A percentile compares a stretch with the other conserved stretches of the same genome.
phyloP scores from a whole-genome alignment of 2,113 vertebrate species.

The Percopsis transmontana region DNA sequence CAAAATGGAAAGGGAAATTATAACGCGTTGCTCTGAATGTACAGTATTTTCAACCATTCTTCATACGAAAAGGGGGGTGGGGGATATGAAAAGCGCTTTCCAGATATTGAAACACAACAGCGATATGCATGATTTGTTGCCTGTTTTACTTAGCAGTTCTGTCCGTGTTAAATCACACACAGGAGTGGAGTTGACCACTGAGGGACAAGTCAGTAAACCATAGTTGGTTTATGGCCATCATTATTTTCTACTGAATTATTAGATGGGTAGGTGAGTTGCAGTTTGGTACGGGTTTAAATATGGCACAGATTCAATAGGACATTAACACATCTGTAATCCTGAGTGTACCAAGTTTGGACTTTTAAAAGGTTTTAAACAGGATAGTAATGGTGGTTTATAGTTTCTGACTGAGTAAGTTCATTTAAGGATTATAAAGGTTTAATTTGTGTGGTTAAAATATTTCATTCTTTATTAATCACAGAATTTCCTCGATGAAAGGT shows the following conservation, averaged over 20 bases:
- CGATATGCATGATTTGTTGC: constrained; percentile 33
- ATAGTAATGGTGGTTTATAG: background rate
- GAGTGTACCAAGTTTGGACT: constrained; percentile 19
- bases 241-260: constrained; percentile 41
- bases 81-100: background rate
- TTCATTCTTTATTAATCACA: constrained; percentile 74
- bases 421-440: constrained; percentile 38
- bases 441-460: constrained; percentile 59
- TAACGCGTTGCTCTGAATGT: background rate
- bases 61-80: background rate
- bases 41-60: background rate
- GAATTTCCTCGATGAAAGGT: constrained; percentile 64
- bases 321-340: constrained; percentile 37
- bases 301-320: constrained; percentile 32
- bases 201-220: constrained; percentile 41
- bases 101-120: constrained; percentile 4
- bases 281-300: constrained; percentile 36
- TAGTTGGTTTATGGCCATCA: constrained; percentile 41
- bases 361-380: constrained; percentile 9
- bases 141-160: constrained; percentile 42
- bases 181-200: constrained; percentile 40
- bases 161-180: constrained; percentile 48
- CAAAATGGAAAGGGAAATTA: background rate
- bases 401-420: constrained; percentile 5
- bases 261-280: constrained; percentile 27